A percentile compares a stretch with the other conserved stretches of the same genome.
Conservation (phyloP, 2,888 invertebrate species). For the Tenodera sinensis region DNA sequence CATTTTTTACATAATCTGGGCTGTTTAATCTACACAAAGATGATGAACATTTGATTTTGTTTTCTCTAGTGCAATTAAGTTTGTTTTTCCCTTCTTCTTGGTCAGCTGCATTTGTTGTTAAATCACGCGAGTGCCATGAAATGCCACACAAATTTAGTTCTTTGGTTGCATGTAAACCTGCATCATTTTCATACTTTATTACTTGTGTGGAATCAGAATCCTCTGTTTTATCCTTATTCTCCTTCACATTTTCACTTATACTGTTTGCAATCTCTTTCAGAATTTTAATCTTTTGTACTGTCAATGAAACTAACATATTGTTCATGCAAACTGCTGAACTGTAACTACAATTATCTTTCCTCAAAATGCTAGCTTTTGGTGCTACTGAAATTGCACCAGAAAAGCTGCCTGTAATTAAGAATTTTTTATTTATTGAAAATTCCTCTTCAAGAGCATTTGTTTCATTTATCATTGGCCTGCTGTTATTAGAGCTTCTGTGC, state of each 20-base stretch:
- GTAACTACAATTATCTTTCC: not conserved
- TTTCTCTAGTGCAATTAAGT: not conserved
- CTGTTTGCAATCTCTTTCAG: not conserved
- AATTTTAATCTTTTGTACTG: not conserved
- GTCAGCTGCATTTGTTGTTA: not conserved
- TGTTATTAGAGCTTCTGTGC: not conserved
- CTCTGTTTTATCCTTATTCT: not conserved
- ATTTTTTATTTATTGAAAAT: not conserved
- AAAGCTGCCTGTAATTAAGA: not conserved
- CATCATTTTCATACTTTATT: not conserved
- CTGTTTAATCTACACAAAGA: not conserved
- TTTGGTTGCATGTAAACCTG: not conserved
- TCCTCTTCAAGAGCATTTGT: not conserved
- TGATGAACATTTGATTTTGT: not conserved
- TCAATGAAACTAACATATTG: not conserved
- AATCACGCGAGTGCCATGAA: not conserved
- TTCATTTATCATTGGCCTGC: not conserved
- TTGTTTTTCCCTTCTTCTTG: not conserved
- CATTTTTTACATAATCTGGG: not conserved
- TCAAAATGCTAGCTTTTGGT: not conserved
- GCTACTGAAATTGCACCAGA: not conserved
- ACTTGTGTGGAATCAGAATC: not conserved
- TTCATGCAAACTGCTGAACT: not conserved
- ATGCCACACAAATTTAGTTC: not conserved
- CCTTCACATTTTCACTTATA: not conserved